Percentiles rank a stretch among this genome's conserved stretches.
Evolutionary conservation across 1,140 invertebrate genomes (phyloP).

Genomic region (Euborellia annulipes): DNA sequence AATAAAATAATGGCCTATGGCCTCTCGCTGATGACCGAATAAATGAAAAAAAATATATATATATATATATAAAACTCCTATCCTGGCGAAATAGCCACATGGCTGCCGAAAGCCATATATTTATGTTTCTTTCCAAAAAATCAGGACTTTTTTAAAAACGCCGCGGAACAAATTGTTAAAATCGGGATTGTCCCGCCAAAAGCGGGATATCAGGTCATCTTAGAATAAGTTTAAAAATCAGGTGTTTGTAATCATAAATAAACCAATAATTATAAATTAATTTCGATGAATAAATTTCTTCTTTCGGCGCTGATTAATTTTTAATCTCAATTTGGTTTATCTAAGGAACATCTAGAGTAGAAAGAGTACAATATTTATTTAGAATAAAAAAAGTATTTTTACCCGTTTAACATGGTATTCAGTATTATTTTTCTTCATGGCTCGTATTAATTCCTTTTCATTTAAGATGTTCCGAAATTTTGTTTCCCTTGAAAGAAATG

Average conservation of each 20-base stretch:
- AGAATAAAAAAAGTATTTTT: constrained; percentile 21
- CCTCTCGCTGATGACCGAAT: no score
- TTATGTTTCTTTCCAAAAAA: no score
- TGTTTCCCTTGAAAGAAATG: constrained; percentile 62
- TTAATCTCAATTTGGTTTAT: neutral
- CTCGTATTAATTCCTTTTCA: constrained; percentile 60
- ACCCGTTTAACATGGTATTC: constrained; percentile 50
- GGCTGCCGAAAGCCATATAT: no score
- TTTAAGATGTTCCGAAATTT: constrained; percentile 75
- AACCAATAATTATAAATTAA: neutral
- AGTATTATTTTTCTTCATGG: constrained; percentile 37
- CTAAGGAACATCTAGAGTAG: neutral
- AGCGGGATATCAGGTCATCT: no score
- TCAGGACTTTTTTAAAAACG: no score
- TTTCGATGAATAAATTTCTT: neutral
- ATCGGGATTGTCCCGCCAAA: no score
- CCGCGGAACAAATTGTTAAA: no score
- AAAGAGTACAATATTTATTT: constrained; percentile 7
- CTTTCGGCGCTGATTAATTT: neutral
- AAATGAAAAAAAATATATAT: no score
- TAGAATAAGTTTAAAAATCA: no score
- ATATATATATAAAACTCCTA: no score
- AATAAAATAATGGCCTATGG: no score
- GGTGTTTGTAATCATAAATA: neutral
- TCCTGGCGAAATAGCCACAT: no score